Conservation (phyloP, 1,140 invertebrate genomes). For the Achroia grisella region DNA sequence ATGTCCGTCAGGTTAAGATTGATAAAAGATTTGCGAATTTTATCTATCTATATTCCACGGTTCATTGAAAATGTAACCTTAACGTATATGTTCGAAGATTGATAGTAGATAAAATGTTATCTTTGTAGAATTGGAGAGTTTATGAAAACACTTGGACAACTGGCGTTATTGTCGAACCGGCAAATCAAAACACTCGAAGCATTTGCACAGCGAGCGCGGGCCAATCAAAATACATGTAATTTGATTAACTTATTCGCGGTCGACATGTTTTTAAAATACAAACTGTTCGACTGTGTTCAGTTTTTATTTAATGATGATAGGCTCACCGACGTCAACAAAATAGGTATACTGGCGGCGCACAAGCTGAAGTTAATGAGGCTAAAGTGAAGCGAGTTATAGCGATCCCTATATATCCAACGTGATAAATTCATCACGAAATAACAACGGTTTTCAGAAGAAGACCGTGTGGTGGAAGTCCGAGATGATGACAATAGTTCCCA, state of each 20-base stretch:
- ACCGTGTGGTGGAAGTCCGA: no score
- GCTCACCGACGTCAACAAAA: no score
- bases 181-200: constrained; percentile 58
- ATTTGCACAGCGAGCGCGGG: constrained; percentile 30
- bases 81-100: constrained; percentile 8
- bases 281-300: constrained; percentile 11
- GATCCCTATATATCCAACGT: no score
- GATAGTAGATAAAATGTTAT: neutral
- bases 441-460: no score
- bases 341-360: no score
- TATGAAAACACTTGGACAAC: constrained; percentile 56
- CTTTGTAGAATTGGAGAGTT: constrained; percentile 13
- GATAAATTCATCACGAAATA: no score
- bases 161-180: constrained; percentile 44
- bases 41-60: neutral
- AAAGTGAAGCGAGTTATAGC: no score
- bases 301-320: constrained; percentile 4
- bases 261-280: constrained; percentile 32
- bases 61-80: constrained; percentile 15
- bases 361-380: no score
- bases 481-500: no score
- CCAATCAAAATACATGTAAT: constrained; percentile 65
- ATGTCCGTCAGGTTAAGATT: no score
- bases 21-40: no score
- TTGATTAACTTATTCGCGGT: constrained; percentile 43